phyloP scores from a whole-genome alignment of 2,888 invertebrate genomes.

The Protula sp. region DNA sequence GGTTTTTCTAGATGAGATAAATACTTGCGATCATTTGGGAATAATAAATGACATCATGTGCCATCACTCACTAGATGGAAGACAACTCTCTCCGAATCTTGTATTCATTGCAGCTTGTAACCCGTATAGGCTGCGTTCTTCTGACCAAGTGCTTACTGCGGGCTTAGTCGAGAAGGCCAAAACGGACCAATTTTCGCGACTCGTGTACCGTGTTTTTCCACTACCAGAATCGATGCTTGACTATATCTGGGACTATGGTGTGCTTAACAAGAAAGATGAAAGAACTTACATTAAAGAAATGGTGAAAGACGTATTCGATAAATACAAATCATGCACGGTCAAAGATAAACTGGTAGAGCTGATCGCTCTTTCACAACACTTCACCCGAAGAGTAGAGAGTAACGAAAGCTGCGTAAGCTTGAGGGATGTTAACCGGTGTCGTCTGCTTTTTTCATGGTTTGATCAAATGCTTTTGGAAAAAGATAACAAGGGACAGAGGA shows the following conservation, averaged over 20 bases:
- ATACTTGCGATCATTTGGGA: constrained; percentile 13
- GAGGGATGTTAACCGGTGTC: background rate
- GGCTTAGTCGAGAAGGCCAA: constrained; percentile 27
- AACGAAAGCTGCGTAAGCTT: background rate
- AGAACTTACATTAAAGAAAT: constrained; percentile 24
- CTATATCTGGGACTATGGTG: constrained; percentile 35
- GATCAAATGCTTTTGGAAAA: background rate
- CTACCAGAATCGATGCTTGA: constrained; percentile 32
- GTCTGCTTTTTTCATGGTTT: background rate
- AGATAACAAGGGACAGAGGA: background rate
- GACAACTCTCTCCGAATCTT: constrained; percentile 5
- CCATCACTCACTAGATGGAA: constrained; percentile 2
- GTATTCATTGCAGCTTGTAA: background rate
- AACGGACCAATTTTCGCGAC: constrained; percentile 27
- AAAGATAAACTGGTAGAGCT: too few species aligned
- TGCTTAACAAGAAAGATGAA: constrained; percentile 27
- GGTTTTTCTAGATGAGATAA: constrained; percentile 15
- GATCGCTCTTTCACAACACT: background rate
- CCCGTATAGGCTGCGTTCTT: background rate
- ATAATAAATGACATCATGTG: constrained; percentile 10
- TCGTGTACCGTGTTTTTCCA: constrained; percentile 33
- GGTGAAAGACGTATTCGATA: constrained; percentile 6
- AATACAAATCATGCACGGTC: too few species aligned
- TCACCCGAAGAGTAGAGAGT: background rate
- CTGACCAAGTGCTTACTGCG: constrained; percentile 19